Evolutionary conservation across 2,797 vertebrate species (phyloP), one percentile per base, ranked within the genome.

Genomic region (Paratrypauchen microcephalus): DNA sequence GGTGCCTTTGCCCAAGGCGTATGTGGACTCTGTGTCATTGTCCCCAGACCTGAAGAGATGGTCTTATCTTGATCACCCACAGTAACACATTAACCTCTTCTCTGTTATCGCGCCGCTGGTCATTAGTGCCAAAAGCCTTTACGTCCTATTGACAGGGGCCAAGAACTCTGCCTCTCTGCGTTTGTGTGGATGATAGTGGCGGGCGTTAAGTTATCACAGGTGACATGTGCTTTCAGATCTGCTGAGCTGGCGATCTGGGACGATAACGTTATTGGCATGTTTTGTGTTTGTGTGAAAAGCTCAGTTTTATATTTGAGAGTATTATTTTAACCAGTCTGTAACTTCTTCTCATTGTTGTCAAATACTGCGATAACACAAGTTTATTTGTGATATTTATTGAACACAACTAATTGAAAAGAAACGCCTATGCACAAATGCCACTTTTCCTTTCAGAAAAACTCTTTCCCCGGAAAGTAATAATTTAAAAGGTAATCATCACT

Each of bases 21-120:
- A 55, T 55, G 54, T 72, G 23, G 64, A 18, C 60, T 58, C 61
- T 65, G 81, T 87, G 80, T 87, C 85, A 89, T 90, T 91, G 89
- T 91, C 69, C 54, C 55, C 72, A 68, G 73, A 81, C 71, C 88
- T 87, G 80, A 90, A 91, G 85, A 86, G 86, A 90, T 83, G 68
- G 79, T 70, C 83, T 91, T 92, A 92, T 92, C 91, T 91, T 87
- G 91, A 91, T 92, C 88, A 85, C 86, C 86, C 89, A 89, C 88
- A 85, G 89, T 86, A 88, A 85, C 90, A 91, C 90, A 92, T 92
- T 91, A 92, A 92, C 91, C 91, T 91, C 87, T 89, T 78, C 83
- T 84, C 86, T 86, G 85, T 91, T 92, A 92, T 92, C 90, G 84
- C 77, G 78, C 88, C 82, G 85, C 85, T 91, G 90, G 90, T 91